Evolutionary conservation across 2,888 invertebrate species (phyloP).

Genomic region (Petrophora chlorosata): DNA sequence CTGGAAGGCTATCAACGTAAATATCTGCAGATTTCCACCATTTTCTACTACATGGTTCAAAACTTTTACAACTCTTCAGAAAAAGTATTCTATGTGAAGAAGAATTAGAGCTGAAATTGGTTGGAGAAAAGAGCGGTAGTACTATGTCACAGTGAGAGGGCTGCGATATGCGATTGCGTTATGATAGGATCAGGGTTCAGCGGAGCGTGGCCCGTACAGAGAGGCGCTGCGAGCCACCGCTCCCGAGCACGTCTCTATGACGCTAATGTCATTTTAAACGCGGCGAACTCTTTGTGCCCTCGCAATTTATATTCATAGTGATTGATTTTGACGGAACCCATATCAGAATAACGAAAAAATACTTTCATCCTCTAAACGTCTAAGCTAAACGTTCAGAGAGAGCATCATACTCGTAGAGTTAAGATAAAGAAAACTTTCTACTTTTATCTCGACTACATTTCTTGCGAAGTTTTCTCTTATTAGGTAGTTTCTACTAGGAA

Average conservation of each 20-base stretch:
- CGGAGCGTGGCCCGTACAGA: constrained; percentile 65
- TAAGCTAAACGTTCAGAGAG: too few relatives aligned
- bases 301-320: constrained; percentile 46
- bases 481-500: constrained; percentile 1
- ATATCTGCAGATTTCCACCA: constrained; percentile 72
- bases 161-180: constrained; percentile 77
- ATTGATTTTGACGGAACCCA: constrained; percentile 42
- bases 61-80: constrained; percentile 25
- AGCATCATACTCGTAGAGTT: too few relatives aligned
- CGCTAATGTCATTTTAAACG: constrained; percentile 71
- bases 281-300: constrained; percentile 53
- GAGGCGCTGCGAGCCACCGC: constrained; percentile 54
- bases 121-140: constrained; percentile 29
- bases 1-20: constrained; percentile 79
- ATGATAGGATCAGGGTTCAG: constrained; percentile 81
- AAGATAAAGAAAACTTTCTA: not conserved
- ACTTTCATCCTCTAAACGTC: constrained; percentile 20
- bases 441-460: not conserved
- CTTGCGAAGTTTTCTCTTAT: not conserved
- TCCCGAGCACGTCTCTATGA: constrained; percentile 63
- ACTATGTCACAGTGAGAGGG: constrained; percentile 50
- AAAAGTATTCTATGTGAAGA: constrained; percentile 20
- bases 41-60: constrained; percentile 49
- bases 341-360: constrained; percentile 30
- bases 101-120: constrained; percentile 50